phyloP scores from a whole-genome alignment of 2,888 invertebrate species.

The Thera obeliscata region DNA sequence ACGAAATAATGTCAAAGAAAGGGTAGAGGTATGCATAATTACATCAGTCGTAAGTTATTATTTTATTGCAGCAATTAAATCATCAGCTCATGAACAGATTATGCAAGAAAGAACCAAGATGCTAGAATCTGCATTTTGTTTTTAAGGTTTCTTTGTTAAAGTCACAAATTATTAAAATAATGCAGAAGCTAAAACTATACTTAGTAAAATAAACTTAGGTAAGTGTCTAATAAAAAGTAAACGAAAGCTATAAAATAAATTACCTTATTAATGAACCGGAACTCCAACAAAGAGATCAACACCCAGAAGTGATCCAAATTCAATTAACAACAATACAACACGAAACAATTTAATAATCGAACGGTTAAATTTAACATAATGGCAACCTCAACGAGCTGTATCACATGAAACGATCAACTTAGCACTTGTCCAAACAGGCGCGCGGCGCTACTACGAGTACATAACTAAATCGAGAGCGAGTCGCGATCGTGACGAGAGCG shows the following conservation, averaged over 20 bases:
- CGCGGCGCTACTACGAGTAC: slow-evolving; percentile 56
- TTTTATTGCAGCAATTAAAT: slow-evolving; percentile 43
- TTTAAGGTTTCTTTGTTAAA: slow-evolving; percentile 39
- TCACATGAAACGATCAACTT: slow-evolving; percentile 83
- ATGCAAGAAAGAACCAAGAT: slow-evolving; percentile 42
- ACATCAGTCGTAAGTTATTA: slow-evolving; percentile 39
- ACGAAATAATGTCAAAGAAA: slow-evolving; percentile 39
- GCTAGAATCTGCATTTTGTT: slow-evolving; percentile 30
- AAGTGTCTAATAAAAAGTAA: slow-evolving; percentile 8
- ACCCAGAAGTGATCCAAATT: slow-evolving; percentile 54
- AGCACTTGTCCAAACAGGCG: slow-evolving; percentile 81
- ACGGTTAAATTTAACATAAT: slow-evolving; percentile 81
- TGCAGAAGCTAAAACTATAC: background rate
- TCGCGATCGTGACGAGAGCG: slow-evolving; percentile 47
- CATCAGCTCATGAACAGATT: slow-evolving; percentile 41
- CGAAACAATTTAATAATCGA: slow-evolving; percentile 74
- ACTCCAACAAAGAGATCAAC: slow-evolving; percentile 59
- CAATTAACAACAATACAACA: slow-evolving; percentile 61
- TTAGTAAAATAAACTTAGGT: slow-evolving; percentile 12
- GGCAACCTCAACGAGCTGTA: slow-evolving; percentile 75
- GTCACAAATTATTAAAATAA: slow-evolving; percentile 14
- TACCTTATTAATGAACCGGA: slow-evolving; percentile 56
- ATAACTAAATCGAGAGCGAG: slow-evolving; percentile 60
- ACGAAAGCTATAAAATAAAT: slow-evolving; percentile 42
- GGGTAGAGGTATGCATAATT: slow-evolving; percentile 31